Conservation (phyloP, 2,113 vertebrate species). For the Xiphophorus maculatus region DNA sequence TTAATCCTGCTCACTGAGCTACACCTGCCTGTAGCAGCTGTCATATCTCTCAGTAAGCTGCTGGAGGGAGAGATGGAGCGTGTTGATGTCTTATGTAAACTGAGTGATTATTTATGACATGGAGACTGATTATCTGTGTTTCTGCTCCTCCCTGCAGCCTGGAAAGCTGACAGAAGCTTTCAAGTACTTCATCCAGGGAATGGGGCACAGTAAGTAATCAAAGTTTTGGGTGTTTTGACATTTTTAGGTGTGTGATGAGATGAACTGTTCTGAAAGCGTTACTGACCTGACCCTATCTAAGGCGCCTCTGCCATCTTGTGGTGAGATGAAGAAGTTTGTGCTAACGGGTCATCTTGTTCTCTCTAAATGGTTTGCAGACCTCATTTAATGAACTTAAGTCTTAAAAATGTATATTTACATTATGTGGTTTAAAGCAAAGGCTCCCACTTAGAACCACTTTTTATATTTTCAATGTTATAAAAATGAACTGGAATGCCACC, state of each 20-base stretch:
- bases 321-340: conserved; percentile 12
- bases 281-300: neutral
- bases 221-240: neutral
- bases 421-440: too few species aligned
- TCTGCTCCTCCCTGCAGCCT: conserved; percentile 81
- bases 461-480: too few species aligned
- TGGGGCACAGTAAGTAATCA: conserved; percentile 97
- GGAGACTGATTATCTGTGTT: conserved; percentile 24
- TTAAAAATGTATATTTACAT: neutral
- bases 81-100: conserved; percentile 37
- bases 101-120: conserved; percentile 30
- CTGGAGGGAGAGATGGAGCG: conserved; percentile 31
- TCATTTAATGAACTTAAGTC: neutral
- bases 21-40: conserved; percentile 62
- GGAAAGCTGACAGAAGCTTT: conserved; percentile 96
- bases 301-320: conserved; percentile 59
- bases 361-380: neutral
- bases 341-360: neutral
- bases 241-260: neutral
- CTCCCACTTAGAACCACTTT: too few species aligned
- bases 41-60: conserved; percentile 49
- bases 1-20: conserved; percentile 58
- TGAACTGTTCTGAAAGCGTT: too few species aligned
- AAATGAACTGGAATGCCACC: too few species aligned
- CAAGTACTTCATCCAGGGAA: conserved; percentile 98